Evolutionary conservation across 2,888 invertebrate species (phyloP).

Genomic region (Spodoptera exigua): DNA sequence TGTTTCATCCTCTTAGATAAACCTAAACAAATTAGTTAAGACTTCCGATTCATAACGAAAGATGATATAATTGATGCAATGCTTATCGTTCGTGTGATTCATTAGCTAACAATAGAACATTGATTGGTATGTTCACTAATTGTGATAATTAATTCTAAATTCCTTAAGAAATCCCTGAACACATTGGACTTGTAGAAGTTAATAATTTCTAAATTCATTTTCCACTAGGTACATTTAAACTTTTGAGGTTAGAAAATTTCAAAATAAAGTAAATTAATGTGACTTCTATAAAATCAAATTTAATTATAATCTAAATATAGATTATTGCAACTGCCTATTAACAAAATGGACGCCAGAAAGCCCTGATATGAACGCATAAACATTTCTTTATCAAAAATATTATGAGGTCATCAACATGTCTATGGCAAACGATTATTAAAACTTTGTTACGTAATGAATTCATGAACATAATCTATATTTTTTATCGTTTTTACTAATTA

Average conservation of each 20-base stretch:
- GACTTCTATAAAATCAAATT: constrained; percentile 12
- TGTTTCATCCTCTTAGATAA: no score
- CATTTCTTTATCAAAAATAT: constrained; percentile 27
- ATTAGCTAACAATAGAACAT: constrained; percentile 27
- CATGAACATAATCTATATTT: constrained; percentile 43
- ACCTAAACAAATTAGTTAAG: no score
- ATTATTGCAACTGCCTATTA: constrained; percentile 23
- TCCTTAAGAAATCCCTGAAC: constrained; percentile 5
- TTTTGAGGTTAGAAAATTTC: no score
- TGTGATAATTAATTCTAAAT: constrained; percentile 17
- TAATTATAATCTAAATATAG: constrained; percentile 22
- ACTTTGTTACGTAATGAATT: constrained; percentile 28
- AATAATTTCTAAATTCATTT: no score
- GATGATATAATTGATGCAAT: constrained; percentile 5
- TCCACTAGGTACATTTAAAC: no score
- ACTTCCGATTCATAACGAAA: no score
- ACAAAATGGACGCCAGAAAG: constrained; percentile 11
- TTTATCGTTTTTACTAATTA: constrained; percentile 43
- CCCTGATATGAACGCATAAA: constrained; percentile 33
- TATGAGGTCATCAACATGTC: constrained; percentile 22
- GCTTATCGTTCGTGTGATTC: constrained; percentile 18
- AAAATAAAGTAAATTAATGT: no score
- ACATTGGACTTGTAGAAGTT: neutral
- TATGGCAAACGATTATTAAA: constrained; percentile 25
- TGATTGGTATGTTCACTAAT: constrained; percentile 20